These are phyloP conservation scores for Pterostichus niger DNA, from an alignment of 2,888 invertebrate species.

Conservation along the genomic window DNA sequence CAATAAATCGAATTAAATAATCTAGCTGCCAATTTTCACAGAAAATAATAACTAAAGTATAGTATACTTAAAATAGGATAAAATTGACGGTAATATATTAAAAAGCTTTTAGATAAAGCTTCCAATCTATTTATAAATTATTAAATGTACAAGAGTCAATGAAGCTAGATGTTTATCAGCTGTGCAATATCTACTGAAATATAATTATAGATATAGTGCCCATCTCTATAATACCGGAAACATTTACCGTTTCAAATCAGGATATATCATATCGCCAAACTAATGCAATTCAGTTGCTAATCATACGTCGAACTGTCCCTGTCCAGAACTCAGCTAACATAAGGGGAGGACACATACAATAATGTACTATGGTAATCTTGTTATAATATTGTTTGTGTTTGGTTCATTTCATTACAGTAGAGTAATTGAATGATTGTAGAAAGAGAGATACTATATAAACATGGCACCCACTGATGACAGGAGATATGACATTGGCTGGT, in stretches of 20 bases:
- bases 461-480: no score
- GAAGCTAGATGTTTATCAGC: not conserved
- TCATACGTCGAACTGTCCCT: slow-evolving; percentile 17
- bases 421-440: no score
- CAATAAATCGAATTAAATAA: no score
- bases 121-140: not conserved
- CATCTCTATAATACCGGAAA: not conserved
- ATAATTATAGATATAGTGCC: slow-evolving; percentile 19
- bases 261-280: not conserved
- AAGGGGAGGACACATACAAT: not conserved
- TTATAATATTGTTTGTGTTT: not conserved
- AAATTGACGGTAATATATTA: no score
- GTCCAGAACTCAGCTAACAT: not conserved
- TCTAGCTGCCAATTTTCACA: no score
- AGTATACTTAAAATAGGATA: no score
- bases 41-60: no score
- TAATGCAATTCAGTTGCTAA: slow-evolving; percentile 49
- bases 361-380: not conserved
- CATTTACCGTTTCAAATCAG: not conserved
- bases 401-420: not conserved
- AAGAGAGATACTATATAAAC: no score
- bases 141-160: not conserved
- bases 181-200: not conserved
- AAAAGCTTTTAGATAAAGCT: no score
- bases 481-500: no score